These are phyloP conservation scores for Brotogeris chrysoptera DNA, from an alignment of 2,797 vertebrate genomes.

Conservation along the genomic window DNA sequence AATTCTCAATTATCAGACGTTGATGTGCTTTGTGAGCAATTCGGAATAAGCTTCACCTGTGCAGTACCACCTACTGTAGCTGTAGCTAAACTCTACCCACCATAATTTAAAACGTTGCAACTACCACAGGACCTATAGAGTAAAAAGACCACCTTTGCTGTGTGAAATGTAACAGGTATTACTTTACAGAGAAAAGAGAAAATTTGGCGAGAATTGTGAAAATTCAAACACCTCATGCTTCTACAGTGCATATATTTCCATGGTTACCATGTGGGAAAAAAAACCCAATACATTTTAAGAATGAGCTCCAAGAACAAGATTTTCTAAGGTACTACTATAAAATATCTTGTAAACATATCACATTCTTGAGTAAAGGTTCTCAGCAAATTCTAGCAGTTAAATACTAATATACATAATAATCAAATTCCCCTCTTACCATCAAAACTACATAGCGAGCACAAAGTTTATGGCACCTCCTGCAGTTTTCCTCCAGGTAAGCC, in stretches of 20 bases:
- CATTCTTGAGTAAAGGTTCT: background rate
- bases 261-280: background rate
- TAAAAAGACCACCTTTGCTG: background rate
- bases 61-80: background rate
- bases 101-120: background rate
- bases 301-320: conserved; percentile 18
- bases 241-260: background rate
- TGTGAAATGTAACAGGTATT: background rate
- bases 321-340: conserved; percentile 4
- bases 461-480: background rate
- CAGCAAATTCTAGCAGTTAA: background rate
- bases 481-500: background rate
- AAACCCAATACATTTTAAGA: background rate
- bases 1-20: background rate
- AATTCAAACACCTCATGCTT: conserved; percentile 13
- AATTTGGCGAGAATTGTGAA: background rate
- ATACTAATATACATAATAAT: background rate
- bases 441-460: background rate
- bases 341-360: background rate
- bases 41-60: background rate
- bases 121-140: background rate
- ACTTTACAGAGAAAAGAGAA: background rate
- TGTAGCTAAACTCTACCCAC: background rate
- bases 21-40: background rate
- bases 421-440: background rate